phyloP scores from a whole-genome alignment of 2,797 vertebrate genomes.

The Sarcophilus harrisii region DNA sequence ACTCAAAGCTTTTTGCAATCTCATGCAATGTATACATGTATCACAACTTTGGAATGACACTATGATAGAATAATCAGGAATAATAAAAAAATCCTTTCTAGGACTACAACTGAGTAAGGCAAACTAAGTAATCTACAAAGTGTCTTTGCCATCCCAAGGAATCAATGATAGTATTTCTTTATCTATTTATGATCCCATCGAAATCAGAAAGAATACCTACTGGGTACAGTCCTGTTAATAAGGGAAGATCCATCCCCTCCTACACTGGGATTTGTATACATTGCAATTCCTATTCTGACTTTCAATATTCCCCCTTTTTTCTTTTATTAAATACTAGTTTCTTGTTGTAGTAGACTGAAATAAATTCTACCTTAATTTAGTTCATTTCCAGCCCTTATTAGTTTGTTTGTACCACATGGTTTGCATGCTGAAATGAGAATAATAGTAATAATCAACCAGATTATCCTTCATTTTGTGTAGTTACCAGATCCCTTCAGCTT shows the following conservation, averaged over 20 bases:
- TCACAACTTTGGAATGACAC: neutral
- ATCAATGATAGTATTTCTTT: constrained; percentile 10
- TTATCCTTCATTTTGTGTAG: neutral
- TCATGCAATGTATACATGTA: neutral
- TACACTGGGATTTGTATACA: neutral
- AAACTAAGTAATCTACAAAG: constrained; percentile 39
- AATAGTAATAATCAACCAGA: neutral
- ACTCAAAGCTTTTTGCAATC: constrained; percentile 24
- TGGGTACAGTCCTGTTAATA: neutral
- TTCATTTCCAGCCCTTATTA: constrained; percentile 44
- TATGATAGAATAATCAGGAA: constrained; percentile 22
- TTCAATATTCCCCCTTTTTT: constrained; percentile 30
- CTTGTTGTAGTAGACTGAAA: constrained; percentile 64
- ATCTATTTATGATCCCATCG: neutral
- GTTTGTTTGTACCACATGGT: constrained; percentile 41
- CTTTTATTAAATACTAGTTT: constrained; percentile 25
- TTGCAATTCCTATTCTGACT: constrained; percentile 4
- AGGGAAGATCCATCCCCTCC: neutral
- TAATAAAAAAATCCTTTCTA: constrained; percentile 7
- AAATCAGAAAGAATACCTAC: neutral
- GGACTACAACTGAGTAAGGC: constrained; percentile 12
- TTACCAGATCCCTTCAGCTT: neutral
- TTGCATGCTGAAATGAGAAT: constrained; percentile 10
- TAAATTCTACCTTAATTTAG: constrained; percentile 58
- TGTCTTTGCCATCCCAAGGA: neutral